phyloP scores from a whole-genome alignment of 2,113 vertebrate genomes.

The Pavo muticus region DNA sequence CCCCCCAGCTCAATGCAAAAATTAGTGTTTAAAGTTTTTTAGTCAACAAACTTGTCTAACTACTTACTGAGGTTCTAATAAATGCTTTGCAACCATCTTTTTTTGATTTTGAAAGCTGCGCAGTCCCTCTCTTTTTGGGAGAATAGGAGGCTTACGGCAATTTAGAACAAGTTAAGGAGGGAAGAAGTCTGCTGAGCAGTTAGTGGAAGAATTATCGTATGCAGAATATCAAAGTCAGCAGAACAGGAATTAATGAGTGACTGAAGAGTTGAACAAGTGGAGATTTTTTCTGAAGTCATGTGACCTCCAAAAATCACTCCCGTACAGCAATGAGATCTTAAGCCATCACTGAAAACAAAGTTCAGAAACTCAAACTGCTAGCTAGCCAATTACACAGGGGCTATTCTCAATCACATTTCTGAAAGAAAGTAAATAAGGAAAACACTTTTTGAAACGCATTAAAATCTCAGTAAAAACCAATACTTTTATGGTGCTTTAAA shows the following conservation, averaged over 20 bases:
- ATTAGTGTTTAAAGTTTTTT: not conserved
- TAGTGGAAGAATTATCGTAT: not conserved
- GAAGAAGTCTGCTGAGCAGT: not conserved
- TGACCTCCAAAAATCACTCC: not conserved
- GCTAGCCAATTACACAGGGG: not conserved
- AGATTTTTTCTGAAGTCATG: not conserved
- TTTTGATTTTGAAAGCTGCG: not conserved
- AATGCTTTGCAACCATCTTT: not conserved
- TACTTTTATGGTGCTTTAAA: not conserved
- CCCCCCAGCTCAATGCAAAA: not conserved
- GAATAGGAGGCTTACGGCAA: not conserved
- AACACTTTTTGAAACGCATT: not conserved
- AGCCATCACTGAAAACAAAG: not conserved
- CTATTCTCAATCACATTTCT: not conserved
- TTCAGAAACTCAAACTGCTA: not conserved
- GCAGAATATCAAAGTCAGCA: not conserved
- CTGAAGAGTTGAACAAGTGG: not conserved
- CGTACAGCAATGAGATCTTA: not conserved
- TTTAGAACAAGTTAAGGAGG: not conserved
- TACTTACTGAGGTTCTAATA: not conserved
- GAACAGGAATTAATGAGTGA: not conserved
- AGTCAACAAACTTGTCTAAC: not conserved
- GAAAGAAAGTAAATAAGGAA: not conserved
- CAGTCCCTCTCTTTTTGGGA: not conserved
- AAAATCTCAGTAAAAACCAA: not conserved